Percentiles rank a stretch among this genome's conserved stretches.
Conservation (phyloP, 2,888 invertebrate species). For the Apoda limacodes region DNA sequence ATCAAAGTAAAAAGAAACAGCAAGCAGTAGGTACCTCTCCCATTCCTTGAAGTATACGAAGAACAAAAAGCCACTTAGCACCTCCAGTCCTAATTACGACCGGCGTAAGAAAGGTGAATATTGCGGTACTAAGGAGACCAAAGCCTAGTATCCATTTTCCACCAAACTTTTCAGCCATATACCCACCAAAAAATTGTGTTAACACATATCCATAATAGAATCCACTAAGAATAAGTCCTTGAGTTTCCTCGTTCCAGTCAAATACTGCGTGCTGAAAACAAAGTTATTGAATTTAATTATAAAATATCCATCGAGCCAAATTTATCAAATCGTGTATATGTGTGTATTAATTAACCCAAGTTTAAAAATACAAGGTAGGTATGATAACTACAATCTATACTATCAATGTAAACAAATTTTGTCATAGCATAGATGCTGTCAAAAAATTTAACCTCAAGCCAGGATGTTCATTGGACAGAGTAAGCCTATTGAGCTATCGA, state of each 20-base stretch:
- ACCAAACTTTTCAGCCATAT: conserved; percentile 84
- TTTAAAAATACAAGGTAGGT: too few species aligned
- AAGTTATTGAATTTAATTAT: too few species aligned
- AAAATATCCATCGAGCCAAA: too few species aligned
- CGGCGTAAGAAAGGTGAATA: conserved; percentile 86
- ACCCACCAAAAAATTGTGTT: conserved; percentile 88
- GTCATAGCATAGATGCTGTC: too few species aligned
- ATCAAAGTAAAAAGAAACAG: too few species aligned
- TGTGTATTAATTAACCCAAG: too few species aligned
- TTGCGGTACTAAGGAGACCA: conserved; percentile 83
- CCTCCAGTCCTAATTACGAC: conserved; percentile 73
- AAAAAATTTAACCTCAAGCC: too few species aligned
- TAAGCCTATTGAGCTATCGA: too few species aligned
- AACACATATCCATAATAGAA: conserved; percentile 90
- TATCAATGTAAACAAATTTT: too few species aligned
- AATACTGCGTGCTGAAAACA: conserved; percentile 58
- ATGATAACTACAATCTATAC: too few species aligned
- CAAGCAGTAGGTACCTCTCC: conserved; percentile 72
- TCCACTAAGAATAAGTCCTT: conserved; percentile 82
- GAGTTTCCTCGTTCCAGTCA: conserved; percentile 79
- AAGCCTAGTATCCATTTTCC: conserved; percentile 87
- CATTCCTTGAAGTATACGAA: conserved; percentile 79
- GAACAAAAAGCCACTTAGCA: conserved; percentile 66
- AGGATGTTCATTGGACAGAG: too few species aligned
- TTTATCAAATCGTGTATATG: too few species aligned